phyloP scores from a whole-genome alignment of 64 coral and sea anemone species.

The Anthopleura sola region DNA sequence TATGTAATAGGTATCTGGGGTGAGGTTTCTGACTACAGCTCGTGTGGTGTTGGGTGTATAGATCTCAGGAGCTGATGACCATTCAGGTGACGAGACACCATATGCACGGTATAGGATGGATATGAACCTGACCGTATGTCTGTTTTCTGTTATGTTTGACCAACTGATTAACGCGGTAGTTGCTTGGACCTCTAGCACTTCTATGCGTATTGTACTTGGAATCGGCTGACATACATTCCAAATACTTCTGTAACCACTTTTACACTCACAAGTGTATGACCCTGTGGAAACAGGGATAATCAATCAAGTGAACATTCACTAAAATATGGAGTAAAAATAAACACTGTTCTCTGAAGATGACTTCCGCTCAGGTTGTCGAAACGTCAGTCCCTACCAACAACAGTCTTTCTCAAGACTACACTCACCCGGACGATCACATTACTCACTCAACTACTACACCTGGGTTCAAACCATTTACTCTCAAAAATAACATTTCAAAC shows the following conservation, averaged over 20 bases:
- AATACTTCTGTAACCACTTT: not conserved
- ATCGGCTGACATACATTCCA: not conserved
- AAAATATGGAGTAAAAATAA: too few relatives aligned
- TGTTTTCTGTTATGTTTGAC: not conserved
- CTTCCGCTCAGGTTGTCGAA: too few relatives aligned
- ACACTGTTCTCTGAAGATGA: too few relatives aligned
- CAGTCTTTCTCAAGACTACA: too few relatives aligned
- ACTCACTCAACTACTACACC: too few relatives aligned
- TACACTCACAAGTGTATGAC: not conserved
- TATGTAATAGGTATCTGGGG: not conserved
- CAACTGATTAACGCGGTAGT: not conserved
- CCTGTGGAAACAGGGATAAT: not conserved
- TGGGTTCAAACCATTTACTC: too few relatives aligned
- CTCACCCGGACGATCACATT: too few relatives aligned
- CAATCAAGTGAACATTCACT: not conserved
- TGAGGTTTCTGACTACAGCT: not conserved
- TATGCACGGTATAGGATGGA: not conserved
- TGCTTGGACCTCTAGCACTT: not conserved
- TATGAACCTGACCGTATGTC: not conserved
- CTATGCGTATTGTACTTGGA: not conserved
- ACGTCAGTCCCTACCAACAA: too few relatives aligned
- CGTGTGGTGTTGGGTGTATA: not conserved
- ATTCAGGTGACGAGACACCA: not conserved
- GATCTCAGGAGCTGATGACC: not conserved
- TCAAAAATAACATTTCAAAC: too few relatives aligned